These are phyloP conservation scores for Enteromius paludinosus DNA, from an alignment of 2,797 vertebrate species.

Conservation along the genomic window DNA sequence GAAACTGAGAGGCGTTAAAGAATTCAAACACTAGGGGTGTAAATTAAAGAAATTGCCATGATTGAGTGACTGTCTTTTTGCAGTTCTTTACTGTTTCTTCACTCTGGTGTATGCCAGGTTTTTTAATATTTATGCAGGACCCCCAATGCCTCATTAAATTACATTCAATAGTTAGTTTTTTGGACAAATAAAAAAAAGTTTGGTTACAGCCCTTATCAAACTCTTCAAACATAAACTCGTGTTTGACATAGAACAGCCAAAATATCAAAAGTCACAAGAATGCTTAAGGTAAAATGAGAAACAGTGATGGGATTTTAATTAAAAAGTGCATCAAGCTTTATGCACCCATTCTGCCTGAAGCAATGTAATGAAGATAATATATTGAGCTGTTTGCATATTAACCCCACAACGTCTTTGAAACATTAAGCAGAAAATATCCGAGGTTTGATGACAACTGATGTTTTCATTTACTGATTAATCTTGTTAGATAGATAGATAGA, in stretches of 20 bases:
- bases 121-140: background rate
- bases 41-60: slow-evolving; percentile 4
- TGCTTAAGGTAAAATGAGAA: slow-evolving; percentile 5
- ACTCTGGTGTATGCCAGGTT: background rate
- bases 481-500: background rate
- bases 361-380: slow-evolving; percentile 26
- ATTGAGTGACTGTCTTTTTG: background rate
- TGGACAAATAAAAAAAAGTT: background rate
- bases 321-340: slow-evolving; percentile 19
- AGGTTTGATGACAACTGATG: background rate
- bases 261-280: background rate
- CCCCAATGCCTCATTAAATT: background rate
- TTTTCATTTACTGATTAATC: background rate
- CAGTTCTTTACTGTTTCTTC: background rate
- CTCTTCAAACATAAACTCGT: background rate
- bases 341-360: slow-evolving; percentile 20
- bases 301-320: slow-evolving; percentile 30
- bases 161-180: background rate
- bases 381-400: slow-evolving; percentile 24
- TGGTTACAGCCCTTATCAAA: background rate
- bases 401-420: background rate
- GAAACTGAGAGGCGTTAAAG: slow-evolving; percentile 21
- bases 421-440: background rate
- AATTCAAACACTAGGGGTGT: background rate
- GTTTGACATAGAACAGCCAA: background rate